Base-by-base conservation (phyloP, 1,140 invertebrate species). In the Teleopsis dalmanni region DNA sequence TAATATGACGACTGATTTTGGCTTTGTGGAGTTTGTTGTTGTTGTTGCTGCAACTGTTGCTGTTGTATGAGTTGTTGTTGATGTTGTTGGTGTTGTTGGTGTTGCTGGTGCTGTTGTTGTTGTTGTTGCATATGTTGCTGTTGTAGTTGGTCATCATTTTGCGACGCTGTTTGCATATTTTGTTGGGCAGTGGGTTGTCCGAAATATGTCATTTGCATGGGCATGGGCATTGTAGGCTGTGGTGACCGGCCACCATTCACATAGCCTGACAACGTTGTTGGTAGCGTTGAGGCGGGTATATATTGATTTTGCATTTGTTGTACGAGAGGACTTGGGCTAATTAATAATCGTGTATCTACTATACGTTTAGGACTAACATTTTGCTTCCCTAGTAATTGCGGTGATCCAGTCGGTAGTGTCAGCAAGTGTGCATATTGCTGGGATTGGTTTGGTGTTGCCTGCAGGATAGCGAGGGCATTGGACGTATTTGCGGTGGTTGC, bases 281-380 rank as follows among this genome's bases (percentile, higher is more conserved):
- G n/a, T 22, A 8, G 36, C 35, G 18, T 40, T 37, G 25, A 25
- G 14, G 11, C 23, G 21, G 36, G 33, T 26, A 18, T 21, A 43
- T 27, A 27, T 43, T 29, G 18, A n/a, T 31, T 38, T n/a, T 47
- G 46, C 34, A 47, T 47, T 37, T 50, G 48, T 36, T 35, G 41
- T 29, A 40, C 22, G 22, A 47, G 36, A 7, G 50, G 38, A 43
- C 33, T 42, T 13, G 50, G 29, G 47, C 47, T 51, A 18, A 51
- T 54, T n/a, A 62, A 21, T 31, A 66, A 38, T 18, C 52, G 47
- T 7, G 41, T 36, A 47, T 53, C 52, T 6, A 29, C 31, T 29
- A 48, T 33, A 13, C 64, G 64, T 37, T 65, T 66, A 18, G 65
- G 65, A 45, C 65, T 67, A 6, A 67, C 60, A 43, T 57, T 65